Evolutionary conservation across 1,140 invertebrate species (phyloP).

Genomic region (Calosoma granatense): DNA sequence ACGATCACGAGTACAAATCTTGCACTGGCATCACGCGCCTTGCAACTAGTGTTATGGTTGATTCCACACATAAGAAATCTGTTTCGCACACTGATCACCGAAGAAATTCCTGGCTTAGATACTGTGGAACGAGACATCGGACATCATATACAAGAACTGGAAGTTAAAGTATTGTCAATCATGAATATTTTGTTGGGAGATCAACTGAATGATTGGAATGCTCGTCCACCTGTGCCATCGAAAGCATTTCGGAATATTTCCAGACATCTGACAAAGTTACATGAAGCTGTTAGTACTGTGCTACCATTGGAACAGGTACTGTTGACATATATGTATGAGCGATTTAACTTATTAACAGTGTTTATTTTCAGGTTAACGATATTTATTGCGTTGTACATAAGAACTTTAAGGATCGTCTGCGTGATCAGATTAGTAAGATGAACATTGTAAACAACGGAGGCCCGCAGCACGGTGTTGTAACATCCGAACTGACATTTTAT

Average conservation of each 20-base stretch:
- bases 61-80: conserved; percentile 58
- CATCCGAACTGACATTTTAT: conserved; percentile 92
- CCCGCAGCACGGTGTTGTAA: conserved; percentile 91
- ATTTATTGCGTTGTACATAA: conserved; percentile 79
- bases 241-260: conserved; percentile 85
- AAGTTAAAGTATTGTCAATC: conserved; percentile 81
- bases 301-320: conserved; percentile 59
- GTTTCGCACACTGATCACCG: conserved; percentile 44
- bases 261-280: conserved; percentile 81
- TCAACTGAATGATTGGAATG: conserved; percentile 79
- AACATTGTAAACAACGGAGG: conserved; percentile 91
- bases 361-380: conserved; percentile 39
- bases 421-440: conserved; percentile 72
- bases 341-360: conserved; percentile 6
- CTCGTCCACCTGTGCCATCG: conserved; percentile 90
- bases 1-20: conserved; percentile 94
- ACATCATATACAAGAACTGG: conserved; percentile 85
- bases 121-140: conserved; percentile 68
- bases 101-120: conserved; percentile 42
- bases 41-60: conserved; percentile 70
- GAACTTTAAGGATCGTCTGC: conserved; percentile 77
- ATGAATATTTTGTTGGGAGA: conserved; percentile 71
- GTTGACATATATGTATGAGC: not conserved
- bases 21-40: conserved; percentile 79
- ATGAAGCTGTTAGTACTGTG: conserved; percentile 79